A percentile compares a stretch with the other conserved stretches of the same genome.
Conservation (phyloP, 2,888 invertebrate genomes). For the Leucoptera coffeella region DNA sequence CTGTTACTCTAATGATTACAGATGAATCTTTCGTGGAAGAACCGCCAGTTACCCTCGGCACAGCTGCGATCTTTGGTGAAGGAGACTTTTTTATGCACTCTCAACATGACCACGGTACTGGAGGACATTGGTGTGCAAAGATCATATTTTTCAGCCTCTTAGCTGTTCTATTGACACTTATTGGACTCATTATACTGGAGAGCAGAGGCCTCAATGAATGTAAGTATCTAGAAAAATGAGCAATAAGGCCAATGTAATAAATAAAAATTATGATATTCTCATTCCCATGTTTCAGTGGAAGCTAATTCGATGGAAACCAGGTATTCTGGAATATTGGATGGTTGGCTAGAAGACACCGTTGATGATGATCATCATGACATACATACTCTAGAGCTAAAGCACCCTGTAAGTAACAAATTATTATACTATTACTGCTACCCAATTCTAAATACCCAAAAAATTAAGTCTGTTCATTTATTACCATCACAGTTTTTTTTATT, state of each 20-base stretch:
- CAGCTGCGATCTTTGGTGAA: slow-evolving; percentile 38
- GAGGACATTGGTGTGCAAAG: slow-evolving; percentile 81
- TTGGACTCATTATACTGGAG: slow-evolving; percentile 74
- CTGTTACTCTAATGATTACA: slow-evolving; percentile 15
- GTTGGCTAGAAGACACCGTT: slow-evolving; percentile 65
- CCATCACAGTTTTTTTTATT: too few species aligned
- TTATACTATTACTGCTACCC: too few species aligned
- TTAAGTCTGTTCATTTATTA: too few species aligned
- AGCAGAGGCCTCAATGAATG: slow-evolving; percentile 73
- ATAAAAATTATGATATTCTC: too few species aligned
- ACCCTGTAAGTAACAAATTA: slow-evolving; percentile 41
- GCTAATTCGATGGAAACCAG: slow-evolving; percentile 56
- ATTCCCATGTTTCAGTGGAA: slow-evolving; percentile 20
- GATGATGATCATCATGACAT: slow-evolving; percentile 48
- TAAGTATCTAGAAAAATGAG: too few species aligned
- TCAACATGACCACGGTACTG: slow-evolving; percentile 68
- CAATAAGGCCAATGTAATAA: too few species aligned
- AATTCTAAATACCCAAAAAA: too few species aligned
- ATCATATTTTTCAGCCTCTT: slow-evolving; percentile 73
- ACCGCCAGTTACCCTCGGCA: slow-evolving; percentile 16
- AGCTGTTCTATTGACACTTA: slow-evolving; percentile 62
- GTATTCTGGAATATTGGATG: slow-evolving; percentile 70
- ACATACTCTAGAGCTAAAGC: slow-evolving; percentile 43
- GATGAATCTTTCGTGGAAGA: slow-evolving; percentile 38
- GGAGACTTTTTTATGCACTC: slow-evolving; percentile 75